Conservation (phyloP, 2,888 invertebrate genomes). For the Dendrolimus houi region DNA sequence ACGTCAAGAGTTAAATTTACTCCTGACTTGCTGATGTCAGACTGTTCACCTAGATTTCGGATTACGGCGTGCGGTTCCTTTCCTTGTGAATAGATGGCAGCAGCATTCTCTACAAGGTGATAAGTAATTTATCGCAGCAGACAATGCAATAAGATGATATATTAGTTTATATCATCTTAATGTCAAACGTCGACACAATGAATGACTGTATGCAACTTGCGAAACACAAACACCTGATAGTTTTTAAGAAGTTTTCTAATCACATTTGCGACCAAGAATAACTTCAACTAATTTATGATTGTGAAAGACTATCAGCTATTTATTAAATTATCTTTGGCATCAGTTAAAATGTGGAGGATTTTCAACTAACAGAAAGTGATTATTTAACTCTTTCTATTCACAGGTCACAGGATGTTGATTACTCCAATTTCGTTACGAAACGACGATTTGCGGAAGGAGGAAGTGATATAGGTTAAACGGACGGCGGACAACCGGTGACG, state of each 20-base stretch:
- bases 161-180: background rate
- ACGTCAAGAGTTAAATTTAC: conserved; percentile 74
- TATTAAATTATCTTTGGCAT: no score
- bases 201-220: background rate
- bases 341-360: no score
- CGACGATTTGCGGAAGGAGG: conserved; percentile 12
- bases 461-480: conserved; percentile 18
- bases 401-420: no score
- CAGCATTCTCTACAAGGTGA: conserved; percentile 37
- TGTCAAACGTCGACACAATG: background rate
- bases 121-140: conserved; percentile 13
- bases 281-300: no score
- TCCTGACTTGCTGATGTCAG: conserved; percentile 66
- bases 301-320: no score
- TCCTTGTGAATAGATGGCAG: conserved; percentile 58
- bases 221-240: background rate
- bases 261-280: no score
- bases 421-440: background rate
- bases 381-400: no score
- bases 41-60: conserved; percentile 70
- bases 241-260: background rate
- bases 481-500: conserved; percentile 24
- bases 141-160: background rate
- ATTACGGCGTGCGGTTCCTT: conserved; percentile 48
- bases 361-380: no score